Conservation (phyloP, 2,113 vertebrate species). For the Otolemur garnettii region DNA sequence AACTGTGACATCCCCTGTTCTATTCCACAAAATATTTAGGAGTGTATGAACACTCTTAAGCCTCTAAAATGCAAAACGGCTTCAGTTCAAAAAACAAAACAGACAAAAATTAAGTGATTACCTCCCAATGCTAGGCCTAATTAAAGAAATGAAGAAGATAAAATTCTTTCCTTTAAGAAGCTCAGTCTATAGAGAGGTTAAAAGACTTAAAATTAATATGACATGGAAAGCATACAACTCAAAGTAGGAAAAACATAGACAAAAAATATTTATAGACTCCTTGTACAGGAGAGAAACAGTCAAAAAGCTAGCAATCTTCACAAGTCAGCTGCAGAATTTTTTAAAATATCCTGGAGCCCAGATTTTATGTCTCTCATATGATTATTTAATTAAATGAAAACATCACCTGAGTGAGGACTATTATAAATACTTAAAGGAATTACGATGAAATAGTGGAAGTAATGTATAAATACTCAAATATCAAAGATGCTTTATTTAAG, state of each 20-base stretch:
- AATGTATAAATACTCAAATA: not conserved
- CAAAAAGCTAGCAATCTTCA: not conserved
- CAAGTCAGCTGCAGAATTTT: conserved; percentile 23
- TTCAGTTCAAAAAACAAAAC: conserved; percentile 55
- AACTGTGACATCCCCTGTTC: not conserved
- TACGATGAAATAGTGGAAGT: not conserved
- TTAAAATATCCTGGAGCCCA: not conserved
- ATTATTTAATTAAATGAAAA: conserved; percentile 24
- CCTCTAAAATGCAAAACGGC: conserved; percentile 30
- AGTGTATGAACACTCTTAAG: conserved; percentile 1
- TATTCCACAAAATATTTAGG: conserved; percentile 46
- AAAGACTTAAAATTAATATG: conserved; percentile 34
- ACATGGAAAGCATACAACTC: not conserved
- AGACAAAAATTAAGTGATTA: conserved; percentile 30
- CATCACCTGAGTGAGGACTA: not conserved
- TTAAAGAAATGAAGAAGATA: conserved; percentile 48
- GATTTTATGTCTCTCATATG: not conserved
- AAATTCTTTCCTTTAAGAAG: conserved; percentile 20
- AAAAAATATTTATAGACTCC: conserved; percentile 17
- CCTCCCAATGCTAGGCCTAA: not conserved
- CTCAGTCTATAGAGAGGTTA: not conserved
- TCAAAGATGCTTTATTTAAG: conserved; percentile 54
- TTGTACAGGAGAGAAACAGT: not conserved
- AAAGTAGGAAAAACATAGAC: conserved; percentile 18
- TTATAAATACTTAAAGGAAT: conserved; percentile 36